Evolutionary conservation across 1,140 invertebrate species (phyloP).

Genomic region (Apocrypta bakeri): DNA sequence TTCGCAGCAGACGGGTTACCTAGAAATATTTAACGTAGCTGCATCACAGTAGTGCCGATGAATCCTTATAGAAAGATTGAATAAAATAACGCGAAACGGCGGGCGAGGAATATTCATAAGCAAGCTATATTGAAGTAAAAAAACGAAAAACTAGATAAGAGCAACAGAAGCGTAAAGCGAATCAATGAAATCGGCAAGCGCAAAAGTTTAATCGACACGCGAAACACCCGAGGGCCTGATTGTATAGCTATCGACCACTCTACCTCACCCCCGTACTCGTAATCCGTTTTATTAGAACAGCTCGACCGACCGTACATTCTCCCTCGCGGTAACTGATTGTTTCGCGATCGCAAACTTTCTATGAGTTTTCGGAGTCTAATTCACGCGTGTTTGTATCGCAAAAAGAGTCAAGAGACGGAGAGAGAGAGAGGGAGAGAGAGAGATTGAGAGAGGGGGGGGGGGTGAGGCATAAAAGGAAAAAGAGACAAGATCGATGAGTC

Average conservation of each 20-base stretch:
- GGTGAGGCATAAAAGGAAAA: slow-evolving; percentile 22
- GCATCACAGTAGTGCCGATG: no score
- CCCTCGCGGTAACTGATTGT: slow-evolving; percentile 20
- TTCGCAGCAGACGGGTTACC: no score
- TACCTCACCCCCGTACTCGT: neutral
- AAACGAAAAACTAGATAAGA: neutral
- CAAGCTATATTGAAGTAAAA: neutral
- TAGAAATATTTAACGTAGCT: no score
- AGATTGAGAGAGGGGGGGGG: neutral
- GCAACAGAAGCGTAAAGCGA: neutral
- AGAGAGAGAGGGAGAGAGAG: neutral
- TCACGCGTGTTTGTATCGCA: neutral
- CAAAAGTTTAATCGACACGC: slow-evolving; percentile 32
- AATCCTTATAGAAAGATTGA: no score
- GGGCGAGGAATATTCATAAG: neutral
- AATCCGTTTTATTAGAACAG: slow-evolving; percentile 37
- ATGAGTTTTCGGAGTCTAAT: neutral
- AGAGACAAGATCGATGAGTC: slow-evolving; percentile 40
- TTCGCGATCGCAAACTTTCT: slow-evolving; percentile 27
- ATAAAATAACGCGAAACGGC: neutral
- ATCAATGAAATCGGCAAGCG: slow-evolving; percentile 27
- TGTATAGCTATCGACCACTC: neutral
- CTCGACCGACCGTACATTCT: neutral
- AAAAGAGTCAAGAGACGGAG: neutral
- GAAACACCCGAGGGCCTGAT: slow-evolving; percentile 10